Evolutionary conservation across 2,888 invertebrate species (phyloP), one percentile per base, ranked within the genome.

Genomic region (Cerastis rubricosa): DNA sequence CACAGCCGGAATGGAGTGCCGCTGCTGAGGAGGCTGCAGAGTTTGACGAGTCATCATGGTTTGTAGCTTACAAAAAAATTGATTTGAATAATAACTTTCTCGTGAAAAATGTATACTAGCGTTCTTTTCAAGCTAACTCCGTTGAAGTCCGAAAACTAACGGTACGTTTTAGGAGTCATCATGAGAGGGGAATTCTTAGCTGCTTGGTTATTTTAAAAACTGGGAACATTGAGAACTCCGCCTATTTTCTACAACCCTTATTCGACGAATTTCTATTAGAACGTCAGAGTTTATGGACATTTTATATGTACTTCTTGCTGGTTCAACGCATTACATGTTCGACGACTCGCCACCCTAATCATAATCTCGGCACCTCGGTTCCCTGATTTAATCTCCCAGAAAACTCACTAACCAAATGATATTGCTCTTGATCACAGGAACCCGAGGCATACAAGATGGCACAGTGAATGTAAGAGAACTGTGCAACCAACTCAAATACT

Each of bases 1-100:
- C 99, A 99, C 92, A 98, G 98, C 83, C 96, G 99, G 70, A 99
- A 99, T 91, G 99, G 99, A 0, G 99, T 99, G 14, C 99, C 99
- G 0, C 96, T 99, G 78, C 94, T 99, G 78, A 95, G 99, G 64
- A 96, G 99, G 11, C 78, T 94, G 84, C 94, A 94, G 87, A 93
- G 93, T 68, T 85, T 93, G 47, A 91, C 95, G 87, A 97, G 89
- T 35, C 91, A 93, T 76, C 93, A 93, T 73, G 92, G 93, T 93
- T 4, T 47, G 79, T 81, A 19, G 35, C 51, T 35, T 12, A 9
- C 14, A 17, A 0, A 17, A 6, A 17, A 35, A 35, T 35, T 35
- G 35, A 35, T 35, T 35, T 35, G 35, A 35, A 47, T 17, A 40
- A 40, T 40, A 40, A 5, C 3, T 40, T 40, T 40, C 40, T 40